phyloP scores from a whole-genome alignment of 2,888 invertebrate species.

The Tanaodytes sp. region DNA sequence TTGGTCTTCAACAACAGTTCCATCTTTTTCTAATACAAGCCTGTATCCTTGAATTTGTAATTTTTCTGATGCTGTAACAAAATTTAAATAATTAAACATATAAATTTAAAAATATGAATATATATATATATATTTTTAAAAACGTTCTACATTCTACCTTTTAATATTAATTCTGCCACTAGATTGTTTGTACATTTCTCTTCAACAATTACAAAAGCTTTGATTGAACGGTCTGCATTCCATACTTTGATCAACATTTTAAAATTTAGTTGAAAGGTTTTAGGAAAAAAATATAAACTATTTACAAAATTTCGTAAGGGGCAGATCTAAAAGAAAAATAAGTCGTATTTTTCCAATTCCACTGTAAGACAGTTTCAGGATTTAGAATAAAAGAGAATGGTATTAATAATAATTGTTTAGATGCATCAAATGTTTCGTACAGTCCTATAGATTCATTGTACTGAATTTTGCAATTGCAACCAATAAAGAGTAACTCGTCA shows the following conservation, averaged over 20 bases:
- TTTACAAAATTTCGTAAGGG: slow-evolving; percentile 15
- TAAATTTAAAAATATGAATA: no score
- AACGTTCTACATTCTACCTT: no score
- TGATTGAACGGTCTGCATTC: slow-evolving; percentile 1
- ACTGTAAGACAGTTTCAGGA: slow-evolving; percentile 12
- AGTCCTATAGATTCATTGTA: slow-evolving; percentile 13
- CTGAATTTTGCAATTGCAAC: slow-evolving; percentile 24
- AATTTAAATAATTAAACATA: slow-evolving; percentile 1
- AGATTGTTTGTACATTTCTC: not conserved
- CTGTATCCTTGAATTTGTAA: slow-evolving; percentile 3
- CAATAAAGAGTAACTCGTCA: slow-evolving; percentile 22
- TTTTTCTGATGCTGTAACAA: slow-evolving; percentile 17
- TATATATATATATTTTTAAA: no score
- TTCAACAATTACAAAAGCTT: slow-evolving; percentile 4
- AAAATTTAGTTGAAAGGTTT: not conserved
- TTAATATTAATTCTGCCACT: slow-evolving; percentile 1
- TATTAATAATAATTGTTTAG: slow-evolving; percentile 8
- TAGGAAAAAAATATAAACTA: not conserved
- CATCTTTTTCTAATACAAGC: slow-evolving; percentile 14
- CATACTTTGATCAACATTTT: slow-evolving; percentile 16
- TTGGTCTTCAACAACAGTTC: slow-evolving; percentile 8
- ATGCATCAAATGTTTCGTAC: slow-evolving; percentile 5
- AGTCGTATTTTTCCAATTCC: not conserved
- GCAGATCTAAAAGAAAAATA: slow-evolving; percentile 11
- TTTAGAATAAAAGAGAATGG: slow-evolving; percentile 12